Conservation (phyloP, 2,113 vertebrate species). For the Phycodurus eques region DNA sequence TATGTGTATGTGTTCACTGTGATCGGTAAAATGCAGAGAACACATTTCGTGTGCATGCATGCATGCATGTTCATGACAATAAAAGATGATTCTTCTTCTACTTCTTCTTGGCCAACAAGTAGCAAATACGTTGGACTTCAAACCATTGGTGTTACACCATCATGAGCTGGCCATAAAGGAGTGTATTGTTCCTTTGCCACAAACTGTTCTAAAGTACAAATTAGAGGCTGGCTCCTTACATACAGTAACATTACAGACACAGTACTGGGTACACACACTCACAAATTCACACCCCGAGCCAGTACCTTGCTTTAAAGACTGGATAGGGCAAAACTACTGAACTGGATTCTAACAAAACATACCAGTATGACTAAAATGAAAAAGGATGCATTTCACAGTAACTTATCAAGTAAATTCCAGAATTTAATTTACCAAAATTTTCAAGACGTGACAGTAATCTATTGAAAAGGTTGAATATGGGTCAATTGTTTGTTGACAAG, state of each 20-base stretch:
- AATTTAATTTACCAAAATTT: not conserved
- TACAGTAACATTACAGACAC: slow-evolving; percentile 12
- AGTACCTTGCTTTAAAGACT: not conserved
- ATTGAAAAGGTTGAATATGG: not conserved
- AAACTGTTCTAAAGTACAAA: slow-evolving; percentile 32
- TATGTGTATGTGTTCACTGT: too few relatives aligned
- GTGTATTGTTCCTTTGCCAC: slow-evolving; percentile 17
- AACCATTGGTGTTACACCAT: not conserved
- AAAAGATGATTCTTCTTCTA: too few relatives aligned
- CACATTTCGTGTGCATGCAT: too few relatives aligned
- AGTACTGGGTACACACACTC: slow-evolving; percentile 13
- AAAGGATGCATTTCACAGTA: not conserved
- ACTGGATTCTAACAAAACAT: not conserved
- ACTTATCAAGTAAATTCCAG: not conserved
- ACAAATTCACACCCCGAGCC: not conserved
- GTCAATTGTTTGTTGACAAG: not conserved
- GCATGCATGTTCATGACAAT: too few relatives aligned
- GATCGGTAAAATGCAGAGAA: too few relatives aligned
- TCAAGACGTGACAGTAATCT: not conserved
- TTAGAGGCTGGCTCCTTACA: slow-evolving; percentile 2
- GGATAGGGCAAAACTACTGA: not conserved
- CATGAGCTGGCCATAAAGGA: slow-evolving; percentile 9
- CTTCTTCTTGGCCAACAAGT: not conserved
- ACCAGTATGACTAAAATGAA: not conserved
- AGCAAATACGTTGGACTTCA: not conserved